Percentiles rank a stretch among this genome's conserved stretches.
Evolutionary conservation across 2,113 vertebrate genomes (phyloP).

Genomic region (Anguilla rostrata): DNA sequence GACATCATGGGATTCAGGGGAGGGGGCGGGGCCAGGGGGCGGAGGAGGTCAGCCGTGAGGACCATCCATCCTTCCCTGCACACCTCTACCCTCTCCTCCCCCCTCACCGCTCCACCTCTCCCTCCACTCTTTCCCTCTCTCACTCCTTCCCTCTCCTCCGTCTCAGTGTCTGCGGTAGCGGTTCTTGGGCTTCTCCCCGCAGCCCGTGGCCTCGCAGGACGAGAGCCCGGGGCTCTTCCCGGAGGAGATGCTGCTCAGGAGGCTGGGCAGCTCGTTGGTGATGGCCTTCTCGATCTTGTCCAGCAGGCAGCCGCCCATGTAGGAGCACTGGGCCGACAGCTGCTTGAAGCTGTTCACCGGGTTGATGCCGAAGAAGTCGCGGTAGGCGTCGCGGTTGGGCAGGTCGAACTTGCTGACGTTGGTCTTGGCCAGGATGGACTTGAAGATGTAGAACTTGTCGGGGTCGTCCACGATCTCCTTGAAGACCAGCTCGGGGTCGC

Average conservation of each 20-base stretch:
- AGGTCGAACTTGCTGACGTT: conserved; percentile 99
- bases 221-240: conserved; percentile 87
- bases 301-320: conserved; percentile 93
- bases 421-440: conserved; percentile 97
- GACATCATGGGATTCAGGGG: conserved; percentile 33
- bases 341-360: conserved; percentile 88
- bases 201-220: conserved; percentile 90
- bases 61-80: conserved; percentile 15
- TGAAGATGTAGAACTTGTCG: conserved; percentile 97
- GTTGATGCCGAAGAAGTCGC: conserved; percentile 97
- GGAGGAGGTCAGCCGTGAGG: conserved; percentile 27
- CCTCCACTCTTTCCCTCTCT: conserved; percentile 20
- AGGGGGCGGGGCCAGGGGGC: background rate
- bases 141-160: conserved; percentile 47
- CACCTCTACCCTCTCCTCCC: conserved; percentile 35
- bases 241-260: conserved; percentile 86
- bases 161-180: conserved; percentile 77
- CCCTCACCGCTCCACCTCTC: conserved; percentile 34
- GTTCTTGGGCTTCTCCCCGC: conserved; percentile 94
- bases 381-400: conserved; percentile 92
- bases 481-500: conserved; percentile 94
- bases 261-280: conserved; percentile 86
- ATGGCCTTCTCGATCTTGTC: conserved; percentile 97
- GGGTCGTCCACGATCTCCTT: conserved; percentile 97
- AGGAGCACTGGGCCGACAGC: conserved; percentile 91